Evolutionary conservation across 2,113 vertebrate genomes (phyloP).

Genomic region (Ardeotis arabs): DNA sequence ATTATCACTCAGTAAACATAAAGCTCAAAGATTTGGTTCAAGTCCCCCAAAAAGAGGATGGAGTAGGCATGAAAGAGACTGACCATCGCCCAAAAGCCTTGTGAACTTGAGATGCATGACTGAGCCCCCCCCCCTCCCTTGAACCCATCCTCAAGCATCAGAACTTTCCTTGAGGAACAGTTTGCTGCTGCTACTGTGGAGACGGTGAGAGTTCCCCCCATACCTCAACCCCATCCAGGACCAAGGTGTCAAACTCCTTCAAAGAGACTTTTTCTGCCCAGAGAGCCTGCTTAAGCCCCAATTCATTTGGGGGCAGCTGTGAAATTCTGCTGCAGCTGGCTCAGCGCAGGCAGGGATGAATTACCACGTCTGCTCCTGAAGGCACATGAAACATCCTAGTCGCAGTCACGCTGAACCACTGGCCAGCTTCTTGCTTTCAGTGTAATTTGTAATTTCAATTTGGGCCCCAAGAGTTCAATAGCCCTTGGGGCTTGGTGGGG

Average conservation of each 20-base stretch:
- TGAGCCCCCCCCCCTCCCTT: neutral
- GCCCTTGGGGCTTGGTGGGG: neutral
- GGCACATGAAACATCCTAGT: neutral
- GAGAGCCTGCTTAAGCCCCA: neutral
- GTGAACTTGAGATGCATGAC: neutral
- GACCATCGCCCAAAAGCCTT: neutral
- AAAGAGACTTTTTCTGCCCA: neutral
- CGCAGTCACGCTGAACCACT: neutral
- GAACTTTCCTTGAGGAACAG: neutral
- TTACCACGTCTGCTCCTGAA: constrained; percentile 9
- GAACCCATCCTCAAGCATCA: neutral
- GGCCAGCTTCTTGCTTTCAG: neutral
- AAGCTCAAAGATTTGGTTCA: neutral
- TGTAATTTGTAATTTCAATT: constrained; percentile 40
- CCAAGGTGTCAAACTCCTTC: neutral
- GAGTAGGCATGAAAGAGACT: rapidly evolving
- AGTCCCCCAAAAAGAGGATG: neutral
- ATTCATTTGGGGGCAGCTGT: neutral
- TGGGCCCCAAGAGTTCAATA: neutral
- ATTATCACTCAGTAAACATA: neutral
- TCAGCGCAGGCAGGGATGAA: neutral
- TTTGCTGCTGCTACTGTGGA: neutral
- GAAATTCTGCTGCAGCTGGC: neutral
- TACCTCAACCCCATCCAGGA: neutral
- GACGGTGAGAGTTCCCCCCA: neutral